phyloP scores from a whole-genome alignment of 2,113 vertebrate genomes.

The Coryphaenoides rupestris region DNA sequence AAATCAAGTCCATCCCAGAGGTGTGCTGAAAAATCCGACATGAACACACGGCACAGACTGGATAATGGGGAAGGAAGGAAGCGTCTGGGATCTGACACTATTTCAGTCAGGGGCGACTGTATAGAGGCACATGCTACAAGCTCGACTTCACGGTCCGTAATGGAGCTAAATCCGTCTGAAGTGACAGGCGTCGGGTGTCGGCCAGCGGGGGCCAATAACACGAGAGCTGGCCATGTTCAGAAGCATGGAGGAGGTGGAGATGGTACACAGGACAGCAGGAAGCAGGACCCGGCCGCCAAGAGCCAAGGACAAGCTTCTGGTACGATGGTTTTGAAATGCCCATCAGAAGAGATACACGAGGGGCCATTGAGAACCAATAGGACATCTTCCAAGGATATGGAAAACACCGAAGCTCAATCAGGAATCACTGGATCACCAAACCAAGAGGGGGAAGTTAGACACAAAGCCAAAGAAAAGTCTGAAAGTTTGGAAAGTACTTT shows the following conservation, averaged over 20 bases:
- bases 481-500: neutral
- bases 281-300: constrained; percentile 14
- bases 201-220: constrained; percentile 53
- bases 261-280: constrained; percentile 15
- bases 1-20: no score
- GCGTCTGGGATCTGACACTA: constrained; percentile 8
- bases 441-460: neutral
- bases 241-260: constrained; percentile 35
- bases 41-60: constrained; percentile 12
- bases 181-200: constrained; percentile 63
- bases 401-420: neutral
- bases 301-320: neutral
- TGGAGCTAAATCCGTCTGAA: constrained; percentile 44
- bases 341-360: neutral
- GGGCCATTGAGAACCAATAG: neutral
- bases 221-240: constrained; percentile 31
- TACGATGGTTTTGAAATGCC: neutral
- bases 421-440: neutral
- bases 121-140: constrained; percentile 13
- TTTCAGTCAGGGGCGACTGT: neutral
- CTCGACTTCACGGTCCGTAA: constrained; percentile 32
- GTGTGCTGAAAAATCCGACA: neutral
- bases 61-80: constrained; percentile 12
- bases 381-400: neutral
- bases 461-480: neutral